Conservation (phyloP, 2,888 invertebrate species). For the Thumatha senex region DNA sequence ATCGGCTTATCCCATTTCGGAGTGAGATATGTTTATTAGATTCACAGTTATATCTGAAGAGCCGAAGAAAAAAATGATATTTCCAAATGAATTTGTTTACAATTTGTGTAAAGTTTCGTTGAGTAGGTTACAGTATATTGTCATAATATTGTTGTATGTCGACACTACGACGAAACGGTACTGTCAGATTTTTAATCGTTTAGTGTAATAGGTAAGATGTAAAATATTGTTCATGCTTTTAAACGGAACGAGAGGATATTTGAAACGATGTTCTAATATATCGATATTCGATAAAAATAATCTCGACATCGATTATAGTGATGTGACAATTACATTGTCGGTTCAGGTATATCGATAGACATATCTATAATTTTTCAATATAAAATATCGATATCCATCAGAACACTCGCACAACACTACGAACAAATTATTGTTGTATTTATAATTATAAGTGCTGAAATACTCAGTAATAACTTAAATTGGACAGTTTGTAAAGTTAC, state of each 20-base stretch:
- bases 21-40: too few relatives aligned
- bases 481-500: slow-evolving; percentile 7
- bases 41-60: too few relatives aligned
- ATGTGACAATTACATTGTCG: background rate
- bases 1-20: too few relatives aligned
- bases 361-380: slow-evolving; percentile 2
- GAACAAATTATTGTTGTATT: slow-evolving; percentile 1
- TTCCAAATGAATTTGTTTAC: too few relatives aligned
- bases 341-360: background rate
- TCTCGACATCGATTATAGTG: background rate
- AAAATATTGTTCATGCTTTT: slow-evolving; percentile 31
- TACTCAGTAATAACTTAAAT: slow-evolving; percentile 1
- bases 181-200: slow-evolving; percentile 25
- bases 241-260: slow-evolving; percentile 9
- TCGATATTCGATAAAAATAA: slow-evolving; percentile 7
- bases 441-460: background rate
- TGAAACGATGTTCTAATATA: slow-evolving; percentile 6
- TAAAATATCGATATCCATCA: slow-evolving; percentile 2
- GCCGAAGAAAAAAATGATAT: too few relatives aligned
- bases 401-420: background rate
- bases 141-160: too few relatives aligned
- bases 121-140: too few relatives aligned
- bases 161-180: background rate
- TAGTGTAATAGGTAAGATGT: slow-evolving; percentile 25
- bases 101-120: too few relatives aligned